Percentiles rank a stretch among this genome's conserved stretches.
Evolutionary conservation across 2,888 invertebrate species (phyloP).

Genomic region (Chironomus riparius): DNA sequence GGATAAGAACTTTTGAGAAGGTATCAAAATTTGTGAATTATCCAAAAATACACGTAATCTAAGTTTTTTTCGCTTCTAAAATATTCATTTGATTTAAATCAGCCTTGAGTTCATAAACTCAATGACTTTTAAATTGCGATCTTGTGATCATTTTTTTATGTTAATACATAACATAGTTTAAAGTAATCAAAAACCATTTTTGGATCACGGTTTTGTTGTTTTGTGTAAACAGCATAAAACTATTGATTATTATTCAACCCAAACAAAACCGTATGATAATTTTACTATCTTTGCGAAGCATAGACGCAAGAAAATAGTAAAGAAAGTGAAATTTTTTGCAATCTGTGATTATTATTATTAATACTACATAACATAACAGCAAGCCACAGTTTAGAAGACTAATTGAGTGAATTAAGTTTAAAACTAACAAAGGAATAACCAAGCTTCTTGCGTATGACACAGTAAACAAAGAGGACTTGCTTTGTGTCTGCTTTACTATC

Average conservation of each 20-base stretch:
- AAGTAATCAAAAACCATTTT: no score
- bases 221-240: no score
- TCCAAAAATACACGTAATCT: neutral
- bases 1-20: neutral
- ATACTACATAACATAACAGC: neutral
- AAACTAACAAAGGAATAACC: neutral
- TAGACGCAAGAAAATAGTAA: neutral
- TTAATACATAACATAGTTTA: no score
- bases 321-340: neutral
- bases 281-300: neutral
- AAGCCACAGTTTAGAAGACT: neutral
- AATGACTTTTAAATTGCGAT: neutral
- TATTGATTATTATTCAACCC: neutral
- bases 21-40: neutral
- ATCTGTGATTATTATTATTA: neutral
- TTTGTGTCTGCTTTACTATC: no score
- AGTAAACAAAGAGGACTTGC: neutral
- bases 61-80: neutral
- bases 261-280: neutral
- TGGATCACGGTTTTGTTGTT: no score
- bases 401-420: neutral
- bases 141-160: neutral
- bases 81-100: neutral
- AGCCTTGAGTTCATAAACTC: neutral
- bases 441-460: neutral